These are phyloP conservation scores for Dryomyza anilis DNA, from an alignment of 2,888 invertebrate species.

Conservation along the genomic window DNA sequence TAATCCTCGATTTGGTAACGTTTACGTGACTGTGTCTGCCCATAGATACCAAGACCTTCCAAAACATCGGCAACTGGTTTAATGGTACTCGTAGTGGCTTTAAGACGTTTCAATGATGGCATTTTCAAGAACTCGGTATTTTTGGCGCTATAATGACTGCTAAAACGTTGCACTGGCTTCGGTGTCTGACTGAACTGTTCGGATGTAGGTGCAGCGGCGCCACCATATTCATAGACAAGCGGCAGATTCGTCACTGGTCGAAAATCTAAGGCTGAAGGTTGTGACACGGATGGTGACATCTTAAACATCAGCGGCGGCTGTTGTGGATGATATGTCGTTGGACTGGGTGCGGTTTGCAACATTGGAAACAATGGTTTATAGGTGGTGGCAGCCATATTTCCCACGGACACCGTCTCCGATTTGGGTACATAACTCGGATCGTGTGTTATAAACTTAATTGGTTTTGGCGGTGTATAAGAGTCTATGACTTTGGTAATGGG, in stretches of 20 bases:
- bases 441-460: slow-evolving; percentile 52
- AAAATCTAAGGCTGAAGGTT: slow-evolving; percentile 39
- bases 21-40: slow-evolving; percentile 53
- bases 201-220: not conserved
- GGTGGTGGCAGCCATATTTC: slow-evolving; percentile 61
- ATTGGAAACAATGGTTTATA: slow-evolving; percentile 60
- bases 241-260: slow-evolving; percentile 42
- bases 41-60: slow-evolving; percentile 53
- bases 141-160: slow-evolving; percentile 62
- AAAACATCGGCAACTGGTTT: slow-evolving; percentile 52
- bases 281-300: slow-evolving; percentile 38
- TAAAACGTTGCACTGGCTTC: slow-evolving; percentile 49
- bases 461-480: slow-evolving; percentile 50
- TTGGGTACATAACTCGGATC: slow-evolving; percentile 46
- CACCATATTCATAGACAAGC: slow-evolving; percentile 27
- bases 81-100: slow-evolving; percentile 36
- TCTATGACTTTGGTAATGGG: slow-evolving; percentile 59
- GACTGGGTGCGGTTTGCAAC: slow-evolving; percentile 40
- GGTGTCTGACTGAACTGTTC: slow-evolving; percentile 19
- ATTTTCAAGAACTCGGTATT: slow-evolving; percentile 49
- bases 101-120: slow-evolving; percentile 38
- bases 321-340: slow-evolving; percentile 51
- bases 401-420: slow-evolving; percentile 44
- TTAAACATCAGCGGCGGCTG: slow-evolving; percentile 43
- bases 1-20: slow-evolving; percentile 49